Base-by-base conservation (phyloP, 1,140 invertebrate genomes). In the Scaptomyza graminum region DNA sequence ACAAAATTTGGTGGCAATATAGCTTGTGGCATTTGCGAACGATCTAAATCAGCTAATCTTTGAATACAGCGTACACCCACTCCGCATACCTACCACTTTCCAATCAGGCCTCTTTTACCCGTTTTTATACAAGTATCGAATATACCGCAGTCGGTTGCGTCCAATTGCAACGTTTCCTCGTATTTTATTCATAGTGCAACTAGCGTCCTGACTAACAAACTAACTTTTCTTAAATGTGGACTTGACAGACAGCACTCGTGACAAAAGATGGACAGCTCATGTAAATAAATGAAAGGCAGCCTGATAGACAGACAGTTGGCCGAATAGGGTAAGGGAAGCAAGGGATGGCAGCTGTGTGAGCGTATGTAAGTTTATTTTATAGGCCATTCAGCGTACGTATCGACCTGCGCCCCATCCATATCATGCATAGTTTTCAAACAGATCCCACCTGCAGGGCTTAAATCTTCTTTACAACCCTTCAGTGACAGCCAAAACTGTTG, bases 211-310 rank as follows among this genome's bases (percentile, higher is more conserved):
- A 37, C 60, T 64, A 61, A 43, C 57, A 71, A 84, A 83, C 72
- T 70, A 84, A 84, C 85, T 85, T 85, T 61, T 81, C 61, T 64
- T 70, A 67, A 68, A 69, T 76, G 76, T 85, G 81, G 80, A 81
- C 80, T 76, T 83, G 81, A 57, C 76, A 62, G 76, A 46, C 67
- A 51, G 47, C 60, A 68, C 69, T 83, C 80, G 80, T 84, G 81
- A 84, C 80, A 84, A 84, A 84, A 84, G 80, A 84, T 84, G 81
- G 81, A 84, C 81, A 80, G 77, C 60, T 73, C 50, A 49, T 59
- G 76, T 57, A 85, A 85, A 85, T 73, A 84, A 84, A 85, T 85
- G 80, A 63, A 81, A 80, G 76, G 71, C 63, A 77, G 46, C 54
- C 22, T 28, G 63, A 46, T 66, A 57, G 63, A 73, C 60, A 79